A percentile compares a stretch with the other conserved stretches of the same genome.
phyloP scores from a whole-genome alignment of 2,113 vertebrate genomes.

The Sula dactylatra region DNA sequence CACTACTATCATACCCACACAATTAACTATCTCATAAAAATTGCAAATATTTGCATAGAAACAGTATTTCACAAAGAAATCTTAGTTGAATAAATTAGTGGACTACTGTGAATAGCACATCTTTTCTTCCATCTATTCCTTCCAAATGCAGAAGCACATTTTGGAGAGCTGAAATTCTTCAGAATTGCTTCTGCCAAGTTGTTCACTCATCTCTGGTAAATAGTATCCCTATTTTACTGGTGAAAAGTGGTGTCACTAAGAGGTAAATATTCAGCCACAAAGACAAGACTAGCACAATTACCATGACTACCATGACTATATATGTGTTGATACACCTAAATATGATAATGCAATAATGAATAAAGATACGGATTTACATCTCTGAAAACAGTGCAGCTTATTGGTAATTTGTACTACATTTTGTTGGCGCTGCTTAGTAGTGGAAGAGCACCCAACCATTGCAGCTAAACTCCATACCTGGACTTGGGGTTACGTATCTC shows the following conservation, averaged over 20 bases:
- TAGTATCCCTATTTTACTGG: not conserved
- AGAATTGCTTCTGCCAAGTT: not conserved
- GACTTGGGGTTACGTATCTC: not conserved
- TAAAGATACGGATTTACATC: not conserved
- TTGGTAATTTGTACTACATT: not conserved
- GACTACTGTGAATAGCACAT: not conserved
- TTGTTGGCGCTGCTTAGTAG: not conserved
- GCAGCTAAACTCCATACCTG: not conserved
- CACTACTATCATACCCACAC: not conserved
- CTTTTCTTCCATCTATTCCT: not conserved
- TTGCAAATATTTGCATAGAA: not conserved
- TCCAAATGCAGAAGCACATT: not conserved
- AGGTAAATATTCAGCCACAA: not conserved
- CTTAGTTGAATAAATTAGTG: not conserved
- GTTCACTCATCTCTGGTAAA: not conserved
- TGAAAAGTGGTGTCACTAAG: not conserved
- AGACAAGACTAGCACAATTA: not conserved
- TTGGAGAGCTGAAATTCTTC: not conserved
- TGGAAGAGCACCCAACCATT: not conserved
- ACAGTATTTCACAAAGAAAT: not conserved
- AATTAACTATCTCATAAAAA: not conserved
- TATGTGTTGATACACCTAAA: not conserved
- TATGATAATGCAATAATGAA: not conserved
- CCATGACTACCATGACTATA: not conserved
- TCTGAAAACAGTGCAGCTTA: not conserved